Evolutionary conservation across 1,140 invertebrate species (phyloP).

Genomic region (Neodiprion fabricii): DNA sequence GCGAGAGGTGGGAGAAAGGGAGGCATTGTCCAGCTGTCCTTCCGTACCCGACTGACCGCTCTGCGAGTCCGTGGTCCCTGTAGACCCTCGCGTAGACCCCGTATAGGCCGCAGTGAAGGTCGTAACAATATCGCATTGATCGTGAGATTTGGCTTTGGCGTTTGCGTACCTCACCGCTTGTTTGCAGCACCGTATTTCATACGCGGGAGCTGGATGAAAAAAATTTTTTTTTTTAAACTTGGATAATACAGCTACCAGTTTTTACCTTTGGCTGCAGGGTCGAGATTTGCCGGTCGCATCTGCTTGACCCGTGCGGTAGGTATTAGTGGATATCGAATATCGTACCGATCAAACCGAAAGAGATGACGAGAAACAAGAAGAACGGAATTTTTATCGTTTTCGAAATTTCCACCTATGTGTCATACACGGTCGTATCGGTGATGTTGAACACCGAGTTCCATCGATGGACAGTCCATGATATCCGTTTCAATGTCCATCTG

Average conservation of each 20-base stretch:
- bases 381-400: no score
- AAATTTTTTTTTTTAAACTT: background rate
- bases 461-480: background rate
- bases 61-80: slow-evolving; percentile 6
- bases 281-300: background rate
- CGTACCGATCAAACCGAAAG: background rate
- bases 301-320: background rate
- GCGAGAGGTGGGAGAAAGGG: background rate
- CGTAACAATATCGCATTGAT: slow-evolving; percentile 7
- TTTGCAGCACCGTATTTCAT: background rate
- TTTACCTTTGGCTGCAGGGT: background rate
- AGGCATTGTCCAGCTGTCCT: slow-evolving; percentile 6
- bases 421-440: background rate
- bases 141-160: slow-evolving; percentile 6
- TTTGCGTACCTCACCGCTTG: background rate
- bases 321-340: no score
- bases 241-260: background rate
- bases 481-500: slow-evolving; percentile 4
- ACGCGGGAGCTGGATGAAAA: background rate
- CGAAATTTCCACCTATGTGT: background rate
- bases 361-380: no score
- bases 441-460: background rate
- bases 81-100: slow-evolving; percentile 3
- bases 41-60: background rate
- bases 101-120: slow-evolving; percentile 6